Evolutionary conservation across 2,113 vertebrate species (phyloP).

Genomic region (Eptatretus burgeri): DNA sequence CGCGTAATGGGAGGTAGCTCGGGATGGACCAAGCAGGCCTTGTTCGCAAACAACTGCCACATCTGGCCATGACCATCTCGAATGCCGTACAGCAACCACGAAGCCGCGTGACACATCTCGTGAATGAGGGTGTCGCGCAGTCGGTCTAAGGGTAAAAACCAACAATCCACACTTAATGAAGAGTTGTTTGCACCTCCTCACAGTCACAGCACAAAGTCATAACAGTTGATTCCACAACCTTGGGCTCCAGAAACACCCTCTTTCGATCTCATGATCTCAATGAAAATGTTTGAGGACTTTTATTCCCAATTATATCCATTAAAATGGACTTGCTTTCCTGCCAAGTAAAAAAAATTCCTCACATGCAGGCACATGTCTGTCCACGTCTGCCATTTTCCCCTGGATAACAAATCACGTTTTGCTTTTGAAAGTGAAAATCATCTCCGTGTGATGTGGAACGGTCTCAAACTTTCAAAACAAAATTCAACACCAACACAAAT

Average conservation of each 20-base stretch:
- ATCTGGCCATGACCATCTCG: slow-evolving; percentile 31
- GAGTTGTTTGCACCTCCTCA: neutral
- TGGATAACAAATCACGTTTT: too few species aligned
- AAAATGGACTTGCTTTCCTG: too few species aligned
- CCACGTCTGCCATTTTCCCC: too few species aligned
- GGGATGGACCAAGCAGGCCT: slow-evolving; percentile 27
- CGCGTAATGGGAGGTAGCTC: slow-evolving; percentile 43
- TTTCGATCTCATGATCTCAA: neutral
- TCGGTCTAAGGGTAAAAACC: slow-evolving; percentile 18
- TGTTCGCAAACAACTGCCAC: slow-evolving; percentile 46
- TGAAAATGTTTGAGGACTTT: neutral
- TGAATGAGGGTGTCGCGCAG: slow-evolving; percentile 52
- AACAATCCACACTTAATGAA: neutral
- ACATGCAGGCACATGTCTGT: too few species aligned
- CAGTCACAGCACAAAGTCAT: neutral
- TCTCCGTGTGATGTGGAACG: neutral
- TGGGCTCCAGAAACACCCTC: neutral
- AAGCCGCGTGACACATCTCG: slow-evolving; percentile 53
- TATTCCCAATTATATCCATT: neutral
- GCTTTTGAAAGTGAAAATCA: too few species aligned
- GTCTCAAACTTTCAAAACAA: neutral
- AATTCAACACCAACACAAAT: neutral
- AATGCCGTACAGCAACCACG: slow-evolving; percentile 38
- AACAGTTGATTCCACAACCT: neutral
- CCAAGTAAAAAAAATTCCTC: too few species aligned